Evolutionary conservation across 2,888 invertebrate species (phyloP).

Genomic region (Aradus depressus): DNA sequence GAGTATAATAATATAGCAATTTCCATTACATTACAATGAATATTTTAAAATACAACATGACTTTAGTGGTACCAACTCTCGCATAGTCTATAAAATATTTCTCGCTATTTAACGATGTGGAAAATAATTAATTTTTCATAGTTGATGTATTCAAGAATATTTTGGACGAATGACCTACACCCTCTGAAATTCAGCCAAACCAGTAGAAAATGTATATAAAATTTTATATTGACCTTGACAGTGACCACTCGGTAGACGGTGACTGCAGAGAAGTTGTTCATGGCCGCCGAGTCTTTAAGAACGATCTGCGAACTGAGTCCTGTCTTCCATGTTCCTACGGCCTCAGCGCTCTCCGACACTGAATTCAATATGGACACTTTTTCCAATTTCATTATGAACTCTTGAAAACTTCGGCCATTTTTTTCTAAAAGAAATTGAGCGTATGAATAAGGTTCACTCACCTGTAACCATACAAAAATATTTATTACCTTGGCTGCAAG

Average conservation of each 20-base stretch:
- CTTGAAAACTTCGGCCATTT: slow-evolving; percentile 64
- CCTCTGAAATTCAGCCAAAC: neutral
- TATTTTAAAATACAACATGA: no score
- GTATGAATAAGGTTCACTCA: slow-evolving; percentile 52
- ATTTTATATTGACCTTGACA: slow-evolving; percentile 49
- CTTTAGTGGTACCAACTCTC: no score
- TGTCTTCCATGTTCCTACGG: slow-evolving; percentile 66
- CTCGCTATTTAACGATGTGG: neutral
- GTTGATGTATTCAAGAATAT: no score
- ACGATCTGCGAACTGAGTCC: slow-evolving; percentile 56
- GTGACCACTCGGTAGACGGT: slow-evolving; percentile 79
- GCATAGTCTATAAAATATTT: no score
- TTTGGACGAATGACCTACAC: neutral
- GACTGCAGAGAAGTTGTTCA: slow-evolving; percentile 65
- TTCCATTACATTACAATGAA: no score
- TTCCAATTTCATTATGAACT: slow-evolving; percentile 59
- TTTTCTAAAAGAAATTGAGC: slow-evolving; percentile 50
- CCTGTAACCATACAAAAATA: slow-evolving; percentile 26
- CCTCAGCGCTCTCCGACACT: slow-evolving; percentile 56
- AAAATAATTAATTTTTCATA: neutral
- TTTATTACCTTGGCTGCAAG: no score
- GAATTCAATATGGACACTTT: slow-evolving; percentile 60
- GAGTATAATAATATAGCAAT: no score
- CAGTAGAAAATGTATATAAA: neutral
- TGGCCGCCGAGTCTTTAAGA: slow-evolving; percentile 51